phyloP scores from a whole-genome alignment of 2,888 invertebrate genomes.

The Ophioninae sp. region DNA sequence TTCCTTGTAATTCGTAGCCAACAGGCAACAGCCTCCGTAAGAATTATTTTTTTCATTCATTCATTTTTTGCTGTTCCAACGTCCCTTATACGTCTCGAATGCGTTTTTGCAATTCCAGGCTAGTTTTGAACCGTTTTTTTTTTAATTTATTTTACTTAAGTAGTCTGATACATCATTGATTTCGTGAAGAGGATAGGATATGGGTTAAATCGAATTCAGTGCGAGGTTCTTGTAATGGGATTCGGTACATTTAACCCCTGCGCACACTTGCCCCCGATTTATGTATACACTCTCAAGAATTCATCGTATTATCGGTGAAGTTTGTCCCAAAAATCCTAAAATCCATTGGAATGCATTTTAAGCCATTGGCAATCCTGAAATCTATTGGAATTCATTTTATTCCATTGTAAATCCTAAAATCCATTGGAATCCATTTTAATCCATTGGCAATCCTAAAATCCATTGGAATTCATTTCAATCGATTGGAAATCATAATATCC shows the following conservation, averaged over 20 bases:
- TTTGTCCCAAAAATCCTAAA: no score
- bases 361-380: no score
- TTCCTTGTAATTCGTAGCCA: conserved; percentile 6
- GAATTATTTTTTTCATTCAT: conserved; percentile 9
- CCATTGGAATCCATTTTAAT: no score
- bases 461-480: conserved; percentile 31
- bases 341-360: no score
- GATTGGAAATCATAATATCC: no score
- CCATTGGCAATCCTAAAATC: no score
- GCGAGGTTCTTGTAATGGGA: no score
- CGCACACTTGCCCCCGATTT: no score
- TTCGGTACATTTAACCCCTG: no score
- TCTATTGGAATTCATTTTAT: conserved; percentile 10
- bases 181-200: conserved; percentile 3
- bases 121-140: conserved; percentile 20
- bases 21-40: conserved; percentile 15
- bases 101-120: conserved; percentile 45
- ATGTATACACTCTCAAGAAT: no score
- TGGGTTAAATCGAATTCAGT: no score
- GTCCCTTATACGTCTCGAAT: conserved; percentile 47
- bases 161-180: conserved; percentile 20
- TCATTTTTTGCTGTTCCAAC: background rate
- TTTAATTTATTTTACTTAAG: conserved; percentile 22
- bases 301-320: no score
- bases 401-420: conserved; percentile 44